Evolutionary conservation across 2,113 vertebrate species (phyloP).

Genomic region (Crotalus tigris): DNA sequence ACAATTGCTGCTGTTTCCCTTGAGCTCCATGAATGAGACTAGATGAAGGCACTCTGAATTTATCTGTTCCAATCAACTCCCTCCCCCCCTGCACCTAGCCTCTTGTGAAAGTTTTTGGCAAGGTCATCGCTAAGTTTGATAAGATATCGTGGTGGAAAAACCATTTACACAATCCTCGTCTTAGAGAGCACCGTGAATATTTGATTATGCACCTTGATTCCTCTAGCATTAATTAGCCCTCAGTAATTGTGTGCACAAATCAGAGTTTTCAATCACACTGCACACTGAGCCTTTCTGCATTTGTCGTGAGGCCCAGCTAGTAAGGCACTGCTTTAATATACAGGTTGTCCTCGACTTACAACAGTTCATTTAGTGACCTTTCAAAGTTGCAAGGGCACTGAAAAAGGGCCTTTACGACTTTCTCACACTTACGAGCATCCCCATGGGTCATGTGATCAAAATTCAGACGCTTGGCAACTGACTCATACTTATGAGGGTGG

Average conservation of each 20-base stretch:
- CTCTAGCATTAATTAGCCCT: constrained; percentile 43
- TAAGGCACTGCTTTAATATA: neutral
- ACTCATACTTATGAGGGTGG: neutral
- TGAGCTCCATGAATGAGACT: neutral
- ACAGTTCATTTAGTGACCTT: neutral
- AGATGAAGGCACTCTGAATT: neutral
- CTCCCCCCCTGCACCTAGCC: neutral
- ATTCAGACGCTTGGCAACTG: neutral
- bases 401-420: neutral
- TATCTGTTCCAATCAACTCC: neutral
- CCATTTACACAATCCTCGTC: neutral
- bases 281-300: neutral
- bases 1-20: neutral
- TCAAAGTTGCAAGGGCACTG: neutral
- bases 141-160: neutral
- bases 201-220: constrained; percentile 49
- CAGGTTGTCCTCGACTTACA: neutral
- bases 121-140: constrained; percentile 16
- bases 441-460: neutral
- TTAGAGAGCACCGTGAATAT: neutral
- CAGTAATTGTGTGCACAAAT: constrained; percentile 2
- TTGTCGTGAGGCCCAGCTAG: neutral
- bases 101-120: constrained; percentile 39
- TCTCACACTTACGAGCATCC: neutral
- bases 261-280: neutral